Base-by-base conservation (phyloP, 1,140 invertebrate species). In the Euschistus heros region DNA sequence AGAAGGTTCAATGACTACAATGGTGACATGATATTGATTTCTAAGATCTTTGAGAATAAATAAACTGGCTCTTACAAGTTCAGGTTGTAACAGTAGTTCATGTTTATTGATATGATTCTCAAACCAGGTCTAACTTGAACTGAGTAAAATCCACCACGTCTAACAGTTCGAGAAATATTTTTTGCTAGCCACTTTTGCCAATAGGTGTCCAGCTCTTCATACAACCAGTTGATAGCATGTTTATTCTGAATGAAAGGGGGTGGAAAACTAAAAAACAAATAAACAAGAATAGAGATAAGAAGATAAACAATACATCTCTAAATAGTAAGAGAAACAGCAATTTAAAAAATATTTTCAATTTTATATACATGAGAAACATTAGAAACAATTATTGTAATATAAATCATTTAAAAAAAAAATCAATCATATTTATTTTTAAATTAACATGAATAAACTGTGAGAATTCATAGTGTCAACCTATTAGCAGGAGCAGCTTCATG, bases 401-500 rank as follows among this genome's bases (percentile, higher is more conserved):
- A n/a, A n/a, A n/a, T n/a, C n/a, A n/a, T n/a, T n/a, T n/a, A n/a
- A n/a, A n/a, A n/a, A n/a, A n/a, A n/a, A n/a, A n/a, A n/a, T n/a
- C n/a, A n/a, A n/a, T n/a, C n/a, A n/a, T n/a, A n/a, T n/a, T n/a
- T n/a, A n/a, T 37, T 37, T 37, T 37, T 6, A 6, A 37, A 37
- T 37, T 59, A 24, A 59, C 2, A 24, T 2, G 17, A n/a, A 7
- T 1, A 24, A 59, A 27, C 5, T 26, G 24, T 27, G 24, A 24
- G 5, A 57, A 57, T 27, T 13, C 26, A 27, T 22, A 3, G 6
- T 26, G 67, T 60, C 68, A 76, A 89, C 87, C 87, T 96, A 73
- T 98, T 97, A 0, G 97, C 94, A 24, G 95, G 95, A 17, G 89
- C 89, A 68, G 90, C 89, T 78, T 98, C 95, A 73, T 98, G 95